Percentiles rank a stretch among this genome's conserved stretches.
Evolutionary conservation across 1,140 invertebrate species (phyloP).

Genomic region (Formica exsecta): DNA sequence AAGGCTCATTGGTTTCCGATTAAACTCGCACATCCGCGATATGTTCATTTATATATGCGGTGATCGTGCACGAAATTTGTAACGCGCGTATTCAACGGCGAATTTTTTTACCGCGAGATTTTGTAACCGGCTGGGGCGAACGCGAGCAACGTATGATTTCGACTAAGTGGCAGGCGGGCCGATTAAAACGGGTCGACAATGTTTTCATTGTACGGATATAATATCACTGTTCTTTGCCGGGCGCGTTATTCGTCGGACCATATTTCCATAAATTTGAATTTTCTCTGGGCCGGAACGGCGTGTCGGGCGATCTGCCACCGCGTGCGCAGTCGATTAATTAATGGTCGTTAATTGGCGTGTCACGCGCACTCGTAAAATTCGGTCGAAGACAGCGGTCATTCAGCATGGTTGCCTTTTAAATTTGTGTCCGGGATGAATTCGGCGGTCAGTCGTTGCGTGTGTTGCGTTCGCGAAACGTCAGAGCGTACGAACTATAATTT

Average conservation of each 20-base stretch:
- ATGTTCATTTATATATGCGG: conserved; percentile 38
- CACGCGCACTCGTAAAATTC: conserved; percentile 48
- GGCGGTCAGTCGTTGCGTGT: background rate
- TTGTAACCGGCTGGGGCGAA: background rate
- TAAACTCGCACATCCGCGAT: background rate
- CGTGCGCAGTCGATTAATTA: conserved; percentile 65
- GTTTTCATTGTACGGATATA: conserved; percentile 32
- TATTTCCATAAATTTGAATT: conserved; percentile 57
- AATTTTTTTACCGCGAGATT: conserved; percentile 4
- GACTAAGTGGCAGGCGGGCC: background rate
- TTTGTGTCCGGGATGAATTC: background rate
- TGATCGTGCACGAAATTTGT: conserved; percentile 1
- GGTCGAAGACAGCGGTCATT: conserved; percentile 48
- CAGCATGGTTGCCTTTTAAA: conserved; percentile 35
- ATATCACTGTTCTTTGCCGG: conserved; percentile 19
- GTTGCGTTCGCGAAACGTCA: conserved; percentile 26
- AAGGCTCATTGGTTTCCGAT: conserved; percentile 53
- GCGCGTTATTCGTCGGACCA: conserved; percentile 8
- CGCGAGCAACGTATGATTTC: conserved; percentile 4
- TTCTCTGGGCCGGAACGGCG: background rate
- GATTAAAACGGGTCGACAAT: conserved; percentile 27
- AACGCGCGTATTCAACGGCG: conserved; percentile 6
- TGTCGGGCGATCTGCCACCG: conserved; percentile 16
- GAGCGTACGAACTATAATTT: background rate
- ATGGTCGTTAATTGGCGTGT: conserved; percentile 66